Conservation (phyloP, 37 sponge, comb jelly and placozoan genomes). For the Spongilla lacustris region DNA sequence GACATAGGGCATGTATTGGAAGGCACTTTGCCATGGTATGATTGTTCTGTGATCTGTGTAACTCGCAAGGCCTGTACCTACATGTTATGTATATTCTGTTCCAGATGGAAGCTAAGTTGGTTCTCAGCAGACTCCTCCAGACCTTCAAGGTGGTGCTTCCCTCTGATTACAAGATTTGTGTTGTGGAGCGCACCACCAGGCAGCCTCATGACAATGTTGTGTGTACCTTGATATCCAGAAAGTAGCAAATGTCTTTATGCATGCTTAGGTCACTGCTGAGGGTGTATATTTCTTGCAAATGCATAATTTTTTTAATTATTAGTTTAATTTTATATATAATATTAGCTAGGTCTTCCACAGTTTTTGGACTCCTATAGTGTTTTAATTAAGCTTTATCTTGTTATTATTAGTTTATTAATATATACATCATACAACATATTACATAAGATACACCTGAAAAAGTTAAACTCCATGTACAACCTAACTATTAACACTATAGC, state of each 20-base stretch:
- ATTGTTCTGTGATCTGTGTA: background rate
- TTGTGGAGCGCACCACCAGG: background rate
- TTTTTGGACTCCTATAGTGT: no score
- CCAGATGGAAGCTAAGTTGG: conserved; percentile 4
- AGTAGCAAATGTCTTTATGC: background rate
- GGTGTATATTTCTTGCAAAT: no score
- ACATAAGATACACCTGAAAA: no score
- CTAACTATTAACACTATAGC: no score
- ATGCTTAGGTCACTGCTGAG: background rate
- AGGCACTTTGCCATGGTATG: conserved; percentile 31
- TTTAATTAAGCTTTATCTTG: no score
- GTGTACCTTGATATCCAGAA: background rate
- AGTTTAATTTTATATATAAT: no score
- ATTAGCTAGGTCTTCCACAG: no score
- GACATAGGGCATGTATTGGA: conserved; percentile 29
- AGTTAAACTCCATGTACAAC: no score
- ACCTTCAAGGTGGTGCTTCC: background rate
- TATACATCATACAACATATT: no score
- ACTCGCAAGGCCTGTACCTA: background rate
- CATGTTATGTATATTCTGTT: background rate
- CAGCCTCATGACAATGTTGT: background rate
- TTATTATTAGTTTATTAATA: no score
- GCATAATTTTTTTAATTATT: no score
- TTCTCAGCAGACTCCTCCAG: background rate
- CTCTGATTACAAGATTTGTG: background rate